Percentiles rank a stretch among this genome's conserved stretches.
These are phyloP conservation scores for Petrocephalus zakoni DNA, from an alignment of 2,113 vertebrate species.

Conservation along the genomic window DNA sequence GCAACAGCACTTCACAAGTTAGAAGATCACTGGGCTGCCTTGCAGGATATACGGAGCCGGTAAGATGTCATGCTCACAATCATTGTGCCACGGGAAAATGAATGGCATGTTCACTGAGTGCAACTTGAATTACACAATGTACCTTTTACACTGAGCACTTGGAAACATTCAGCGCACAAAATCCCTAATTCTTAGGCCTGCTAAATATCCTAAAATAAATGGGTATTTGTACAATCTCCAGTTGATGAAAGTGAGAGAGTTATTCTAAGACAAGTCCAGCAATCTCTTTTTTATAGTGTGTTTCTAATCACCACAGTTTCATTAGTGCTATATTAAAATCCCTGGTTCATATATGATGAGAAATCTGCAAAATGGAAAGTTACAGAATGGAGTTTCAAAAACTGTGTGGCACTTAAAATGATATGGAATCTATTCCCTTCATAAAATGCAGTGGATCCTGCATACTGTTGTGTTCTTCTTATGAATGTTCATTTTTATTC, in stretches of 20 bases:
- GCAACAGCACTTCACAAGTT: constrained; percentile 48
- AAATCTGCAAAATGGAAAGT: neutral
- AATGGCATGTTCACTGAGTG: constrained; percentile 14
- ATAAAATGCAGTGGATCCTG: neutral
- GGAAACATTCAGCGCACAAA: constrained; percentile 2
- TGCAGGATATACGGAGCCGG: constrained; percentile 38
- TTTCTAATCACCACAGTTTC: neutral
- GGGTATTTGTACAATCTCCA: neutral
- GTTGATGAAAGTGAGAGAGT: neutral
- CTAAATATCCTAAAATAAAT: constrained; percentile 3
- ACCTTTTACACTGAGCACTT: neutral
- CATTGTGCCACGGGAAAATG: constrained; percentile 3
- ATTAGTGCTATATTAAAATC: neutral
- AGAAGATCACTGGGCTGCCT: constrained; percentile 49
- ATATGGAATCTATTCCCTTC: neutral
- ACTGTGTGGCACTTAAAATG: neutral
- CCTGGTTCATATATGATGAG: neutral
- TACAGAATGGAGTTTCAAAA: neutral
- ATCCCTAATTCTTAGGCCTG: neutral
- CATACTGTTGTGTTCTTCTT: neutral
- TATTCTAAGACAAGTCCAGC: neutral
- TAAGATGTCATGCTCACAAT: constrained; percentile 45
- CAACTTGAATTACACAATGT: constrained; percentile 12
- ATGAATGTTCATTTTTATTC: neutral
- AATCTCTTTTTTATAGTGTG: neutral